Evolutionary conservation across 2,888 invertebrate genomes (phyloP), one percentile per base, ranked within the genome.

Genomic region (Ochropleura plecta): DNA sequence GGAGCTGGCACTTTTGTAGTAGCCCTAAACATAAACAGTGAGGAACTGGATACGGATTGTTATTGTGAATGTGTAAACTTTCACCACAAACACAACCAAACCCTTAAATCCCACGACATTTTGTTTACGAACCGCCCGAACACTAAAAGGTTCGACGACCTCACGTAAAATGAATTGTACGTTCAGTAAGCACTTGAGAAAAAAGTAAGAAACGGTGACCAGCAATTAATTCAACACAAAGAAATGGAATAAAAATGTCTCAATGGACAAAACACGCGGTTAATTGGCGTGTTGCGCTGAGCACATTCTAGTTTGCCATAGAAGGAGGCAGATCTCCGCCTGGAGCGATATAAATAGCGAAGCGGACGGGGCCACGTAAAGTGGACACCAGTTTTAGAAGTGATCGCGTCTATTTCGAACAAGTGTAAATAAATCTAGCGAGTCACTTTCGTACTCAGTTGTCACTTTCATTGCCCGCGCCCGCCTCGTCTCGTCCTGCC

Each of bases 371-470:
- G 88, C 89, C 91, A 91, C 93, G 93, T 93, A 92, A 93, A 94
- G 93, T 94, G 93, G 94, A 94, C 95, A 95, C 94, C 92, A 94
- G 95, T 95, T 96, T 94, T 95, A 95, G 94, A 93, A 93, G 93
- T 93, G 94, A 90, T 91, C 89, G 91, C 88, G 90, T 94, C 94
- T 96, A 96, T 96, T 95, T 94, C 90, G 91, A 94, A 94, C 94
- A 93, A 94, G 94, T 95, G 95, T 95, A 94, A 95, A 95, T 96
- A 95, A 95, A 95, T 95, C 94, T 94, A 94, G 90, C 92, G 88
- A 92, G 92, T 93, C 91, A 95, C 95, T 95, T 95, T 95, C 95
- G 92, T 94, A 91, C 90, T 90, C 89, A 90, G 90, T 92, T 94
- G 94, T 95, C 94, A 94, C 95, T 95, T 96, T 96, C 95, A 92